Evolutionary conservation across 1,140 invertebrate species (phyloP), one percentile per base, ranked within the genome.

Genomic region (Solen grandis): DNA sequence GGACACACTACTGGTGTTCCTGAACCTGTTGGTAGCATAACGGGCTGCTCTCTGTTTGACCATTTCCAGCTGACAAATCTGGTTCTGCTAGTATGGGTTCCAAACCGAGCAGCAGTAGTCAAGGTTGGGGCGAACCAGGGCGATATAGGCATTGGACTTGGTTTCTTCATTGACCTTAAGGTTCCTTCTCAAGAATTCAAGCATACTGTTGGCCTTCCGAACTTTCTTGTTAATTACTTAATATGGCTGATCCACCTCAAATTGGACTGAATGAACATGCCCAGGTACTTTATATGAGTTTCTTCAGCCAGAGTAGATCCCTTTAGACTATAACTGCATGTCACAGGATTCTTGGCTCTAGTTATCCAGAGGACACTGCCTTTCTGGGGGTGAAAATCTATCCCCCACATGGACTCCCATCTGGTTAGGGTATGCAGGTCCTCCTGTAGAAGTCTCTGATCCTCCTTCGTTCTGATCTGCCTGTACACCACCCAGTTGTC

Each of bases 91-190:
- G 36, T 65, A 36, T 1, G 62, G 62, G 25, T 3, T 65, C 62
- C 29, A 65, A n/a, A 36, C 33, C 31, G 33, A n/a, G n/a, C n/a
- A n/a, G n/a, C n/a, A n/a, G 29, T 70, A 54, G 19, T 70, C 66
- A 5, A 70, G 66, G 46, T 52, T 31, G 13, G 29, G 33, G 13
- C 41, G 65, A n/a, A 68, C n/a, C 65, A 46, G 5, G 5, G 38
- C 16, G 65, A 46, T n/a, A 22, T 46, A 46, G 31, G 22, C n/a
- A n/a, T n/a, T n/a, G n/a, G n/a, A n/a, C n/a, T n/a, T n/a, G n/a
- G n/a, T n/a, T n/a, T n/a, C n/a, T 27, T 16, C 25, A 27, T 13
- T 14, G 8, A 2, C 46, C 13, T 16, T 33, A 19, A 70, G 52
- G 22, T 54, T 70, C 2, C 52, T 10, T 25, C 27, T 0, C 5